phyloP scores from a whole-genome alignment of 2,888 invertebrate species.

The Caenorhabditis sulstoni region DNA sequence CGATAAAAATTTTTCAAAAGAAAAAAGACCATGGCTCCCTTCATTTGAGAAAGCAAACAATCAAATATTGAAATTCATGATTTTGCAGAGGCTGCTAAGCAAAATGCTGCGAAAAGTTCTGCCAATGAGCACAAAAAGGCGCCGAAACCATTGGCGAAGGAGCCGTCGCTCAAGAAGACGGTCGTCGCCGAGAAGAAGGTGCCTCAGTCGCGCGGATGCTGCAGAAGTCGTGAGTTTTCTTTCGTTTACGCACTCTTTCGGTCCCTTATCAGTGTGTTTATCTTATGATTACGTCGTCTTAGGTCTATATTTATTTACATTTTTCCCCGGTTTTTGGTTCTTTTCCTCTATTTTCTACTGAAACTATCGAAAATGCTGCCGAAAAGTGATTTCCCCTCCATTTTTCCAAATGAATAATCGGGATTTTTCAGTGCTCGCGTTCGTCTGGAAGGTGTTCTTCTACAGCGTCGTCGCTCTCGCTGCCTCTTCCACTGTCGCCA shows the following conservation, averaged over 20 bases:
- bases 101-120: not conserved
- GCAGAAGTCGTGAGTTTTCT: slow-evolving; percentile 16
- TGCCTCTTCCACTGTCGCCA: slow-evolving; percentile 41
- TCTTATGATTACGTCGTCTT: slow-evolving; percentile 19
- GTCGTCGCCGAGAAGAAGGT: not conserved
- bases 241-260: not conserved
- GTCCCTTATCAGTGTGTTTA: slow-evolving; percentile 5
- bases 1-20: not conserved
- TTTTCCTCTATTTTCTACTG: not conserved
- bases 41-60: too few species aligned
- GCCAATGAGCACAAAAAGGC: slow-evolving; percentile 4
- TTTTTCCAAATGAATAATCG: not conserved
- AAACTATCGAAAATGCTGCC: not conserved
- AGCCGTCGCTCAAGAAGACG: slow-evolving; percentile 6
- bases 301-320: slow-evolving; percentile 5
- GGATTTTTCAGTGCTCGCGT: slow-evolving; percentile 53
- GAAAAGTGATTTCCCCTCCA: not conserved
- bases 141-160: not conserved
- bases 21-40: not conserved
- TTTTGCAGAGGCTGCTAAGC: slow-evolving; percentile 36
- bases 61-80: too few species aligned
- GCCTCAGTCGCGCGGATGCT: slow-evolving; percentile 19
- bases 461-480: slow-evolving; percentile 28
- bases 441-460: slow-evolving; percentile 30
- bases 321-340: not conserved